Percentiles rank a stretch among this genome's conserved stretches.
Conservation (phyloP, 1,140 invertebrate genomes). For the Coelopa frigida region DNA sequence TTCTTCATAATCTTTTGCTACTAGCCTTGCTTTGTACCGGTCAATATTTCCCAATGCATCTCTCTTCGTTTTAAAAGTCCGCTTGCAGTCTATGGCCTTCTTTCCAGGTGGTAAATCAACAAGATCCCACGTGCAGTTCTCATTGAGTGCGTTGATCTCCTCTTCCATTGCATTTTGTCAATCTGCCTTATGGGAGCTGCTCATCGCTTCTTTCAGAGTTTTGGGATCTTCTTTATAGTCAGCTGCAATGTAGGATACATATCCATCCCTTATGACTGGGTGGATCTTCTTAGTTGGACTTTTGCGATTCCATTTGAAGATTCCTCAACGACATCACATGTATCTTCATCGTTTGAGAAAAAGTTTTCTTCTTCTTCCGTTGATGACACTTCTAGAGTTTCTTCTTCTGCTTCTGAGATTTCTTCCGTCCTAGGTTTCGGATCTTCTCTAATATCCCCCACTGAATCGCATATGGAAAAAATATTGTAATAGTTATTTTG, state of each 20-base stretch:
- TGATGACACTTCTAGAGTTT: too few species aligned
- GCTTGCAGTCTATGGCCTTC: constrained; percentile 18
- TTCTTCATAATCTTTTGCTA: constrained; percentile 8
- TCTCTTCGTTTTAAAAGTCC: constrained; percentile 25
- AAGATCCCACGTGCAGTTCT: constrained; percentile 21
- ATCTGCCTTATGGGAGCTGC: constrained; percentile 3
- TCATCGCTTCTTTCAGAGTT: constrained; percentile 10
- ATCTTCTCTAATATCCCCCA: too few species aligned
- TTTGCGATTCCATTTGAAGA: neutral
- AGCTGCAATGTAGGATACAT: neutral
- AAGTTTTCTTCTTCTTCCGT: neutral
- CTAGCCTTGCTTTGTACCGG: constrained; percentile 6
- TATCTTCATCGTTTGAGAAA: constrained; percentile 6
- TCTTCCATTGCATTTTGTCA: constrained; percentile 19
- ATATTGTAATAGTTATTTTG: constrained; percentile 2
- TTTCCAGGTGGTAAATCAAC: constrained; percentile 11
- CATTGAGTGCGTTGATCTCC: constrained; percentile 13
- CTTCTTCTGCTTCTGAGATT: neutral
- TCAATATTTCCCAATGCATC: neutral
- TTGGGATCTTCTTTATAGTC: constrained; percentile 1
- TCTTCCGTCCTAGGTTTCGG: too few species aligned
- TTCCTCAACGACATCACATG: neutral
- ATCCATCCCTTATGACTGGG: neutral
- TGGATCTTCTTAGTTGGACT: neutral
- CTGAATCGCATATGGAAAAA: neutral